phyloP scores from a whole-genome alignment of 1,140 invertebrate species.

The Aphaenogaster ashmeadi region DNA sequence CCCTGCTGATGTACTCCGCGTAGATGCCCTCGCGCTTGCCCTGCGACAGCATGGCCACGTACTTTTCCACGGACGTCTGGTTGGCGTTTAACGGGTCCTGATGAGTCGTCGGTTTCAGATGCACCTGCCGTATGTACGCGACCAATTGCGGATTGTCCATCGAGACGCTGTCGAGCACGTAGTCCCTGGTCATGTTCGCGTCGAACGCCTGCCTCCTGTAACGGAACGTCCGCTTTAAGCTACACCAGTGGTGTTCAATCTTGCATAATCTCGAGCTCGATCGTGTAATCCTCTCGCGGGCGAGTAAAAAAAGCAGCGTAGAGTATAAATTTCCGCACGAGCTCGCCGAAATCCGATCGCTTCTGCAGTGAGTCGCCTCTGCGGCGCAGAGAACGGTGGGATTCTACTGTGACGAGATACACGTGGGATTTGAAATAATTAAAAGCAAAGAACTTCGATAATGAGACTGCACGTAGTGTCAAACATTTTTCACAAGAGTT shows the following conservation, averaged over 20 bases:
- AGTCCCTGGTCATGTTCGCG: constrained; percentile 91
- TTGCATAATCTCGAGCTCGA: constrained; percentile 11
- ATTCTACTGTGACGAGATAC: neutral
- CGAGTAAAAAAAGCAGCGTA: neutral
- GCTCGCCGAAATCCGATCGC: constrained; percentile 2
- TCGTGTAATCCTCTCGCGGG: constrained; percentile 17
- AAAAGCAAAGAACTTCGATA: neutral
- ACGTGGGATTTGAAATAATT: neutral
- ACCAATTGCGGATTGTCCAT: constrained; percentile 92
- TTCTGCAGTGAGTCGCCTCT: neutral
- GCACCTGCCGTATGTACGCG: constrained; percentile 90
- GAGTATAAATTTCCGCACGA: neutral
- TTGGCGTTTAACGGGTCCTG: constrained; percentile 83
- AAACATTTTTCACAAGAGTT: neutral
- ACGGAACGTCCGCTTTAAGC: constrained; percentile 64
- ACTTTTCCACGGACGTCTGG: constrained; percentile 86
- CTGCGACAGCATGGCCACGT: constrained; percentile 84
- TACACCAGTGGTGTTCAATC: constrained; percentile 27
- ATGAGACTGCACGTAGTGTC: neutral
- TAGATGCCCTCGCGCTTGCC: constrained; percentile 87
- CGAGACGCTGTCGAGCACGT: constrained; percentile 90
- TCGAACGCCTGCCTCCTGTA: constrained; percentile 85
- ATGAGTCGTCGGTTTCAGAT: constrained; percentile 86
- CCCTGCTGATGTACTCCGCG: constrained; percentile 87
- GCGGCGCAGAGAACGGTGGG: neutral